Evolutionary conservation across 2,888 invertebrate genomes (phyloP), one percentile per base, ranked within the genome.

Genomic region (Cenopis cana): DNA sequence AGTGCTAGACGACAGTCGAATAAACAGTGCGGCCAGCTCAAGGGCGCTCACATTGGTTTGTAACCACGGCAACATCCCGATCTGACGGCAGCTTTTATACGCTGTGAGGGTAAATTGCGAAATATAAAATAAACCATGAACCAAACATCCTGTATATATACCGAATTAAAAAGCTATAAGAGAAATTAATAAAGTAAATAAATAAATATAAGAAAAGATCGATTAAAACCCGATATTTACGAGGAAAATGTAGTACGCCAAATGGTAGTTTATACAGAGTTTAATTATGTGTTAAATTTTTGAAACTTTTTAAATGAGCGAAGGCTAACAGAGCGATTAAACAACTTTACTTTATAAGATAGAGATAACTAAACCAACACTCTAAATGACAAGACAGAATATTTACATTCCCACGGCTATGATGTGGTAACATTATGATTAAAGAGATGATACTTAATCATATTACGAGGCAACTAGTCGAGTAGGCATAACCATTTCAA

Each of bases 1-100:
- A 93, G 93, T 93, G 93, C 87, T 91, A 90, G 88, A 91, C 87
- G 93, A 92, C 91, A 92, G 89, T 88, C 85, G 85, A 82, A 88
- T 93, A 93, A 93, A 93, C 93, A 93, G 80, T 79, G 77, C 80
- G 82, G 82, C 80, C 74, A 72, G 79, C 84, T 89, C 91, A 91
- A 91, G 92, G 91, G 84, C 90, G 81, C 72, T 72, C 78, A 79
- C 77, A 81, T 86, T 88, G 52, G 52, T 89, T 87, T 87, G 82
- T 85, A 84, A 80, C 81, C 75, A 80, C 74, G 79, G 80, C 82
- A 82, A 74, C 82, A 76, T 77, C 85, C 85, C 84, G 84, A 85
- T 82, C 83, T 73, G 17, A 17, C 49, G 38, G 57, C 73, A 8
- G 33, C 8, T 8, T 33, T 8, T 0, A 8, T 33, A 6, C 33